Conservation (phyloP, 1,140 invertebrate genomes). For the Lasioglossum albipes region DNA sequence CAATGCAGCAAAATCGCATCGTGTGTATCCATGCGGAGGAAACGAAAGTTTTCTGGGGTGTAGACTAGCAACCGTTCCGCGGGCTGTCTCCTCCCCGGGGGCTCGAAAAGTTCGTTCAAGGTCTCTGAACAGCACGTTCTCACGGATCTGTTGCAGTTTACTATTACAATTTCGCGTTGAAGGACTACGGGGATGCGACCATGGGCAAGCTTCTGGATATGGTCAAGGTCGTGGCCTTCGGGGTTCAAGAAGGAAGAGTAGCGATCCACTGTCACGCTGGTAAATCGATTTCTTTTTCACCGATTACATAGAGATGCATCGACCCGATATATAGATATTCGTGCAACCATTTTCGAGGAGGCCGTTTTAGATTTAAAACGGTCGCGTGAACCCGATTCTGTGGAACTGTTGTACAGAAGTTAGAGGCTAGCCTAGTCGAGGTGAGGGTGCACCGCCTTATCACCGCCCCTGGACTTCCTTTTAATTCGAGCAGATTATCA, state of each 20-base stretch:
- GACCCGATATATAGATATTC: slow-evolving; percentile 23
- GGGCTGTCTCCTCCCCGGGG: no score
- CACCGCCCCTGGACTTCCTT: background rate
- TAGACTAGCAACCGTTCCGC: background rate
- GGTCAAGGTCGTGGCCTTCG: slow-evolving; percentile 93
- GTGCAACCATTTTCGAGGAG: background rate
- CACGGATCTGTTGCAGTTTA: slow-evolving; percentile 83
- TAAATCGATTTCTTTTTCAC: slow-evolving; percentile 73
- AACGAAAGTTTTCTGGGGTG: slow-evolving; percentile 33
- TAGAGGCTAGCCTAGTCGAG: background rate
- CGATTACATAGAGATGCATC: slow-evolving; percentile 19
- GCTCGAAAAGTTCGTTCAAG: background rate
- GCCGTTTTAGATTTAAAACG: background rate
- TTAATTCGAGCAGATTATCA: slow-evolving; percentile 1
- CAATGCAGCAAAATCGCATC: slow-evolving; percentile 70
- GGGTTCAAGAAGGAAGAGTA: slow-evolving; percentile 89
- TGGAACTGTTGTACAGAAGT: background rate
- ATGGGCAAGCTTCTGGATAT: slow-evolving; percentile 89
- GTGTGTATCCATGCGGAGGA: slow-evolving; percentile 38
- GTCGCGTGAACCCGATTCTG: background rate
- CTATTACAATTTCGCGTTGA: slow-evolving; percentile 93
- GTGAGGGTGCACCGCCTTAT: background rate
- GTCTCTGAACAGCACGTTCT: slow-evolving; percentile 8
- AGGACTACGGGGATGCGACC: slow-evolving; percentile 90
- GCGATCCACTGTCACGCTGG: slow-evolving; percentile 95